Percentiles rank a stretch among this genome's conserved stretches.
Conservation (phyloP, 2,888 invertebrate species). For the Campoplex capitator region DNA sequence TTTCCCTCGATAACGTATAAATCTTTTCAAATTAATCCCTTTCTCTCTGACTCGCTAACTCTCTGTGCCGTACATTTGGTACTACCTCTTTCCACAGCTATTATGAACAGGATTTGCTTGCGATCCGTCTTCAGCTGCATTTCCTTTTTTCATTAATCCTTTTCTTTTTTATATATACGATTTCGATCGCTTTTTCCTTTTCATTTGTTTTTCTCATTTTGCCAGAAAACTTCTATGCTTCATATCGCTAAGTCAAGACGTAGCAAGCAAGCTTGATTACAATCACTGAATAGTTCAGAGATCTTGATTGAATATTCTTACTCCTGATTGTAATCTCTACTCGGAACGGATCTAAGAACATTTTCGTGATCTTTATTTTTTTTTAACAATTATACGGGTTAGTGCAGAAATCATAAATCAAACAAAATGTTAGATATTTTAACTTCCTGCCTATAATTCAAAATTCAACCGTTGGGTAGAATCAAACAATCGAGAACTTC, state of each 20-base stretch:
- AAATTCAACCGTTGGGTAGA: conserved; percentile 15
- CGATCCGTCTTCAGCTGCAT: conserved; percentile 41
- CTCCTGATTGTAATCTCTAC: conserved; percentile 55
- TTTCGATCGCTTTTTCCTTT: conserved; percentile 2
- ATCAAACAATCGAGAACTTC: conserved; percentile 10
- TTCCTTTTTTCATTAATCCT: conserved; percentile 13
- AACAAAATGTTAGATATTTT: conserved; percentile 47
- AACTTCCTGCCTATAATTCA: neutral
- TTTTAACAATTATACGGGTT: neutral
- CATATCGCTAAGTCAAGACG: neutral
- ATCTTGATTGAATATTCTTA: conserved; percentile 28
- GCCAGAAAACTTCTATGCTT: conserved; percentile 13
- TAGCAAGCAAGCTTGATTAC: neutral
- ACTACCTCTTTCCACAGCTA: conserved; percentile 16
- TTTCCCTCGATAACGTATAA: conserved; percentile 60
- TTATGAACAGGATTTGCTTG: conserved; percentile 35
- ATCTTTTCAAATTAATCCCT: conserved; percentile 63
- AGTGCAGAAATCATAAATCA: neutral
- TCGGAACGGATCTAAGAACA: conserved; percentile 4
- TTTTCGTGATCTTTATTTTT: neutral
- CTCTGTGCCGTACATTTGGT: conserved; percentile 25
- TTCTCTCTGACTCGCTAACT: conserved; percentile 10
- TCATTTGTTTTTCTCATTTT: conserved; percentile 14
- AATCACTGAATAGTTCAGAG: conserved; percentile 21
- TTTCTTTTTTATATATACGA: conserved; percentile 2